Evolutionary conservation across 1,140 invertebrate genomes (phyloP).

Genomic region (Aphis gossypii): DNA sequence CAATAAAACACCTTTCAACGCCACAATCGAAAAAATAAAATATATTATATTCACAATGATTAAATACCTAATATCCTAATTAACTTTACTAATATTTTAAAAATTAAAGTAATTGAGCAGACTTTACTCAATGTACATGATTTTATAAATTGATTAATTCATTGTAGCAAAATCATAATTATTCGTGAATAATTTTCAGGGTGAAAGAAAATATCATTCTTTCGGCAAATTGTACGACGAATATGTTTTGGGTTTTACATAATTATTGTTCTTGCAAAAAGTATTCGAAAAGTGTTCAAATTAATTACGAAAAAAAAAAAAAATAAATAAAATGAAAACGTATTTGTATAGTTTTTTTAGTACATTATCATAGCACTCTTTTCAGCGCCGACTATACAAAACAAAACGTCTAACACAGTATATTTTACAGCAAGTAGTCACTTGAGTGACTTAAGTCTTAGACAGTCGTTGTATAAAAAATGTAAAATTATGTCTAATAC

Average conservation of each 20-base stretch:
- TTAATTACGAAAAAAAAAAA: neutral
- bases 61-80: too few relatives aligned
- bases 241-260: neutral
- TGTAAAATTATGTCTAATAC: neutral
- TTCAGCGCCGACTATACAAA: neutral
- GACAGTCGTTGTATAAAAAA: neutral
- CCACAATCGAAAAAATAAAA: too few relatives aligned
- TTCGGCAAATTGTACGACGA: neutral
- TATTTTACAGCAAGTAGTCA: neutral
- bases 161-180: neutral
- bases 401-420: neutral
- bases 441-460: neutral
- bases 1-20: too few relatives aligned
- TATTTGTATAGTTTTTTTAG: neutral
- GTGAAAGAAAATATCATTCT: neutral
- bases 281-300: neutral
- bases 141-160: too few relatives aligned
- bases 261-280: neutral
- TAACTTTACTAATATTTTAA: too few relatives aligned
- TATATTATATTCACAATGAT: too few relatives aligned
- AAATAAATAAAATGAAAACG: too few relatives aligned
- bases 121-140: too few relatives aligned
- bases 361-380: neutral
- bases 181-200: neutral
- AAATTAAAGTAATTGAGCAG: neutral